Evolutionary conservation across 1,140 invertebrate species (phyloP).

Genomic region (Drosophila parabipectinata): DNA sequence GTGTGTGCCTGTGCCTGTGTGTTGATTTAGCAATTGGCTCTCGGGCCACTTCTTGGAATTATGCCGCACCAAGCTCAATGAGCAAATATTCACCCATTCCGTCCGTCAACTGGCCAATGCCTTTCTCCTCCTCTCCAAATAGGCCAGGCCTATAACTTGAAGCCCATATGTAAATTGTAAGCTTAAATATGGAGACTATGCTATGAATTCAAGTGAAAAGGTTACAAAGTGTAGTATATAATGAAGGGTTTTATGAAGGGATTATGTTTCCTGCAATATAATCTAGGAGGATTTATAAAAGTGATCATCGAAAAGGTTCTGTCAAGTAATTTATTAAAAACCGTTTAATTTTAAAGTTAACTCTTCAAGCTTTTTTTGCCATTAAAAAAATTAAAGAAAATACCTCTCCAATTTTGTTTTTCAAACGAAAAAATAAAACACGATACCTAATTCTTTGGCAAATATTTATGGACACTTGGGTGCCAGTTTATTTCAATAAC

Average conservation of each 20-base stretch:
- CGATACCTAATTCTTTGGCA: slow-evolving; percentile 6
- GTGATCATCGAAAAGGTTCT: too few relatives aligned
- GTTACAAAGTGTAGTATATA: neutral
- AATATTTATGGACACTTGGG: slow-evolving; percentile 18
- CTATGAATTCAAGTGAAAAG: slow-evolving; percentile 6
- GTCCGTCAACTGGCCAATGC: neutral
- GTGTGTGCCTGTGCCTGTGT: slow-evolving; percentile 9
- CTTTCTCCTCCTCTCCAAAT: slow-evolving; percentile 1
- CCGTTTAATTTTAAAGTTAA: too few relatives aligned
- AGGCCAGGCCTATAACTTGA: slow-evolving; percentile 34
- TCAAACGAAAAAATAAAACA: neutral
- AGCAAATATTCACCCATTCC: slow-evolving; percentile 25
- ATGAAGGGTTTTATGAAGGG: neutral
- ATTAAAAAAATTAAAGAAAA: neutral
- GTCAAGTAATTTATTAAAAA: neutral
- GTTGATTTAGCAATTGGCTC: slow-evolving; percentile 78
- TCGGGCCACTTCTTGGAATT: slow-evolving; percentile 65
- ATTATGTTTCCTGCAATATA: neutral
- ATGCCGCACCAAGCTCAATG: slow-evolving; percentile 64
- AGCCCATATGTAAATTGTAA: slow-evolving; percentile 64
- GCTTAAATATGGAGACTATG: slow-evolving; percentile 41
- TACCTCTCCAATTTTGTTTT: neutral
- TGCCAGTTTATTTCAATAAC: slow-evolving; percentile 53
- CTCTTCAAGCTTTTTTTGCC: neutral
- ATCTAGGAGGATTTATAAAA: too few relatives aligned